Conservation (phyloP, 64 coral and sea anemone species). For the Stichodactyla mertensii region DNA sequence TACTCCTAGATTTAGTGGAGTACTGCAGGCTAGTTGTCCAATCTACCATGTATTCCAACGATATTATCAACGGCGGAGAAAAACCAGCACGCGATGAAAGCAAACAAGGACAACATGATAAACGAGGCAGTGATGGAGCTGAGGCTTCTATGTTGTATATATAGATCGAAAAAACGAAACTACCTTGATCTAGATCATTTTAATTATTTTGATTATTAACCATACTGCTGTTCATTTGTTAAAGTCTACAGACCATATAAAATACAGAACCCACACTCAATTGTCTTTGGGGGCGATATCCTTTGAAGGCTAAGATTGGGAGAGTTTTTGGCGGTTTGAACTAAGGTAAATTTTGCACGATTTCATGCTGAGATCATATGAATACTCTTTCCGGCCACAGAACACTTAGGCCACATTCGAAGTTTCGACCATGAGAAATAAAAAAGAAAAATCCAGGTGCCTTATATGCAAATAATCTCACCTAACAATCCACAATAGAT, state of each 20-base stretch:
- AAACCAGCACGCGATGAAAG: neutral
- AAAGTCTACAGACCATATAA: neutral
- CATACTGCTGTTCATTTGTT: neutral
- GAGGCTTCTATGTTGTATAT: neutral
- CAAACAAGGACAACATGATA: neutral
- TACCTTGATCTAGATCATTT: neutral
- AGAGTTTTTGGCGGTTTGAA: neutral
- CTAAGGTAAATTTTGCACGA: neutral
- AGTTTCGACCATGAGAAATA: conserved; percentile 80
- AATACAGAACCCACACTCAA: neutral
- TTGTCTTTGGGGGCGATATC: neutral
- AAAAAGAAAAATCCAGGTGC: conserved; percentile 70
- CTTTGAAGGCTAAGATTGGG: neutral
- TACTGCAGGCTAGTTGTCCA: neutral
- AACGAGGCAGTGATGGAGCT: neutral
- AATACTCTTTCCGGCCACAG: conserved; percentile 15
- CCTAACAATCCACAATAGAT: conserved; percentile 37
- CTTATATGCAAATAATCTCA: conserved; percentile 69
- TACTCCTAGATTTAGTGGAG: conserved; percentile 15
- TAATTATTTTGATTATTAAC: neutral
- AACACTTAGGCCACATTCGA: conserved; percentile 32
- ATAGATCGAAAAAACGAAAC: neutral
- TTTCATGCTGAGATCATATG: conserved; percentile 18
- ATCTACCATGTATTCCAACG: neutral
- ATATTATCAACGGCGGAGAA: conserved; percentile 1